phyloP scores from a whole-genome alignment of 2,113 vertebrate species.

The Rattus norvegicus region GRCr8 NC_086022.1:106816501-106817000 shows the following conservation, averaged over 20 bases:
- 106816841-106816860: background rate
- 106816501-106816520: background rate
- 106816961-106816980: background rate
- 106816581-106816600: background rate
- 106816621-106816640: background rate
- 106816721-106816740: background rate
- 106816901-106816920: background rate
- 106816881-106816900: background rate
- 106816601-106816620: background rate
- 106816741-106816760: background rate
- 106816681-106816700: background rate
- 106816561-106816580: background rate
- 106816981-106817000: background rate
- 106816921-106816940: background rate
- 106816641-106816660: background rate
- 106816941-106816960: background rate
- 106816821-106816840: background rate
- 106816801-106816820: background rate
- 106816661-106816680: background rate
- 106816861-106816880: background rate
- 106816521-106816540: background rate
- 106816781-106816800: background rate
- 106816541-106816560: background rate
- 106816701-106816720: background rate
- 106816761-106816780: background rate